These are phyloP conservation scores for Athalia rosae DNA, from an alignment of 2,888 invertebrate species.

Conservation along the genomic window DNA sequence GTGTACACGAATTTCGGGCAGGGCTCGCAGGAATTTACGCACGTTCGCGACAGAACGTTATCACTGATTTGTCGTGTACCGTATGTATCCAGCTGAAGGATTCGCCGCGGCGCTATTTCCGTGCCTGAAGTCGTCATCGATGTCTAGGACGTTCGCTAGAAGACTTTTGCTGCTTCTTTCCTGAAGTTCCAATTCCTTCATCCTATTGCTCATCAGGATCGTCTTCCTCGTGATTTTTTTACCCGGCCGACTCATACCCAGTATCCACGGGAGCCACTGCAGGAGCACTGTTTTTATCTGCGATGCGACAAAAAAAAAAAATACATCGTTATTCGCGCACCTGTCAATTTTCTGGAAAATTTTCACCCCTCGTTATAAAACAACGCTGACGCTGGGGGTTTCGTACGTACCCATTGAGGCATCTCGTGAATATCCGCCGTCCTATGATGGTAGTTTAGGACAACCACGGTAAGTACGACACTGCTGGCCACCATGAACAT, in stretches of 20 bases:
- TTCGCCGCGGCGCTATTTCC: conserved; percentile 76
- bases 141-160: conserved; percentile 95
- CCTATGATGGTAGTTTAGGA: conserved; percentile 97
- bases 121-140: conserved; percentile 95
- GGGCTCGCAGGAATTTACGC: no score
- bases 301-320: neutral
- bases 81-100: conserved; percentile 44
- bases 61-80: conserved; percentile 6
- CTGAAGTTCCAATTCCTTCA: conserved; percentile 94
- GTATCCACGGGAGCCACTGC: conserved; percentile 97
- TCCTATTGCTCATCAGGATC: conserved; percentile 91
- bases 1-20: no score
- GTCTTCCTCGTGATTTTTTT: conserved; percentile 94
- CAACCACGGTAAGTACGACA: conserved; percentile 96
- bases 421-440: conserved; percentile 97
- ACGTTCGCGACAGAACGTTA: no score
- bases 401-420: conserved; percentile 90
- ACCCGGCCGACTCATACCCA: conserved; percentile 97
- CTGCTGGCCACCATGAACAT: conserved; percentile 99
- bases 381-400: no score
- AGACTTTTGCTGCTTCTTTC: conserved; percentile 95
- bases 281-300: conserved; percentile 96
- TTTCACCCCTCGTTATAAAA: no score
- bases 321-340: no score
- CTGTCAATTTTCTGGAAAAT: no score